These are phyloP conservation scores for Epinephelus awoara DNA, from an alignment of 2,797 vertebrate species.

Conservation along the genomic window DNA sequence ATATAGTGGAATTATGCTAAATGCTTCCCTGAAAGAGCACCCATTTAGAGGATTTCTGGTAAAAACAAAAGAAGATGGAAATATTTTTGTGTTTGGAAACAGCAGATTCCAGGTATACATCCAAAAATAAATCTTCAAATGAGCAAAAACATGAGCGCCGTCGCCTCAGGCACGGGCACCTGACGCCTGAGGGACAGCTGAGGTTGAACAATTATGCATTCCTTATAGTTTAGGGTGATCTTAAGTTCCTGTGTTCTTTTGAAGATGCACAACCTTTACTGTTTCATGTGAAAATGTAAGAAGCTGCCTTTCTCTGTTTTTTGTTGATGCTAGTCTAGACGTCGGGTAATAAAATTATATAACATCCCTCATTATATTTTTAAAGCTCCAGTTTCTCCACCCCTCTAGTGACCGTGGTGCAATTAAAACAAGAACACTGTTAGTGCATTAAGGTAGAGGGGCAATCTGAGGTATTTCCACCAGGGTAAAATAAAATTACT, in stretches of 20 bases:
- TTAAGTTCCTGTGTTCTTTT: constrained; percentile 18
- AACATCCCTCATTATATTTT: constrained; percentile 35
- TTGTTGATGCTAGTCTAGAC: constrained; percentile 22
- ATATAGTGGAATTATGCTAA: constrained; percentile 61
- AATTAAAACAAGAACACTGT: constrained; percentile 48
- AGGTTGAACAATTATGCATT: constrained; percentile 24
- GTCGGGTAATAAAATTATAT: constrained; percentile 8
- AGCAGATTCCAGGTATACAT: constrained; percentile 19
- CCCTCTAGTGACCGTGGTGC: constrained; percentile 11
- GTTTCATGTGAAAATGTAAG: constrained; percentile 38
- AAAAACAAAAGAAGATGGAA: constrained; percentile 7
- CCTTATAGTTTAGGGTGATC: constrained; percentile 8
- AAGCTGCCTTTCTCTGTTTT: constrained; percentile 3
- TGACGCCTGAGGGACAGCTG: constrained; percentile 22
- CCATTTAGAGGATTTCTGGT: constrained; percentile 35
- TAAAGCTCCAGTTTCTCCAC: constrained; percentile 16
- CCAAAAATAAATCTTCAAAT: constrained; percentile 30
- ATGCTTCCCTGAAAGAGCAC: constrained; percentile 25
- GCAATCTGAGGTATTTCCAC: constrained; percentile 40
- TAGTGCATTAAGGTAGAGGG: constrained; percentile 27
- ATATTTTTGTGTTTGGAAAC: constrained; percentile 20
- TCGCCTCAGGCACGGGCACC: constrained; percentile 18
- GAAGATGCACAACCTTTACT: constrained; percentile 34
- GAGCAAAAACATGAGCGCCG: constrained; percentile 5
- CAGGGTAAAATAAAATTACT: constrained; percentile 46